Percentiles rank a stretch among this genome's conserved stretches.
phyloP scores from a whole-genome alignment of 2,113 vertebrate species.

The Hipposideros armiger region DNA sequence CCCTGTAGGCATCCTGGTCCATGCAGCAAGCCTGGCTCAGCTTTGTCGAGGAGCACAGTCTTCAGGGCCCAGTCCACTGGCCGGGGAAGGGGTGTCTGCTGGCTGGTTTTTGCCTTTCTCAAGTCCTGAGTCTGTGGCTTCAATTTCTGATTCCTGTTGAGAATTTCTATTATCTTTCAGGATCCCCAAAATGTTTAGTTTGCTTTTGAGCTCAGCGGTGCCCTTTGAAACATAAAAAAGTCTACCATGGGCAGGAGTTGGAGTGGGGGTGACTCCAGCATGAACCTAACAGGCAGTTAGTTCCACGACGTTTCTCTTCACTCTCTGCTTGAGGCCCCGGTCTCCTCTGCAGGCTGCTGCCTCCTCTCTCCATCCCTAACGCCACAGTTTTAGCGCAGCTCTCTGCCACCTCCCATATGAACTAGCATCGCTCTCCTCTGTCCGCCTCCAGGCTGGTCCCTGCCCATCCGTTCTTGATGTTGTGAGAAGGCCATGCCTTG shows the following conservation, averaged over 20 bases:
- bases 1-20: not conserved
- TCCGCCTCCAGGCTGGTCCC: not conserved
- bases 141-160: not conserved
- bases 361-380: not conserved
- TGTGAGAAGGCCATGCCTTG: not conserved
- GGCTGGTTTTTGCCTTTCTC: not conserved
- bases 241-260: accelerated
- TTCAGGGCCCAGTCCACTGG: accelerated
- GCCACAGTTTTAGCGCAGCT: accelerated
- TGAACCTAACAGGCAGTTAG: not conserved
- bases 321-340: not conserved
- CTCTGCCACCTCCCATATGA: not conserved
- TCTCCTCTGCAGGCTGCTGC: not conserved
- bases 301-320: not conserved
- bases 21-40: too few relatives aligned
- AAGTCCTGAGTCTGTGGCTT: not conserved
- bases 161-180: not conserved
- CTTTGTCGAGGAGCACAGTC: accelerated
- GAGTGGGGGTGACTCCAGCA: not conserved
- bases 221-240: not conserved
- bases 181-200: too few relatives aligned
- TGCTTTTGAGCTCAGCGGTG: not conserved
- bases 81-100: not conserved
- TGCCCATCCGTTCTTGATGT: accelerated
- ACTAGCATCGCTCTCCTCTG: accelerated